These are phyloP conservation scores for Hydriomena furcata DNA, from an alignment of 2,888 invertebrate genomes.

Conservation along the genomic window DNA sequence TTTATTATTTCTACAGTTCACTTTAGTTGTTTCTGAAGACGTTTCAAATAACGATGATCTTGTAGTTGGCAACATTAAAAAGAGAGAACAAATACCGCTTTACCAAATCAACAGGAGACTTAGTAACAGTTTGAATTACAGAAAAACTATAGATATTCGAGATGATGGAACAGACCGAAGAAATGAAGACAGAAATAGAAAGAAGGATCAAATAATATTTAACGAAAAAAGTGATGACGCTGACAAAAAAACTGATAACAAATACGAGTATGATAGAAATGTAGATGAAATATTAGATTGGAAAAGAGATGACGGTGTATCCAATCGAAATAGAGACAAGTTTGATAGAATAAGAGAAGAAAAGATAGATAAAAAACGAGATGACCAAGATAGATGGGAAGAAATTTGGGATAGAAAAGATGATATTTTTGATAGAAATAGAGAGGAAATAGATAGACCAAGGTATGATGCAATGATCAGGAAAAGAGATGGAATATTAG, in stretches of 20 bases:
- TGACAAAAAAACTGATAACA: background rate
- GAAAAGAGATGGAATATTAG: constrained; percentile 18
- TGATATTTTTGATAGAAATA: background rate
- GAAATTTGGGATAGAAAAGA: background rate
- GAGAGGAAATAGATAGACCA: background rate
- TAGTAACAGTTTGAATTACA: constrained; percentile 27
- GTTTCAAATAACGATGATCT: constrained; percentile 15
- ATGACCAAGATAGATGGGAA: background rate
- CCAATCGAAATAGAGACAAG: background rate
- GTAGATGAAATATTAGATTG: background rate
- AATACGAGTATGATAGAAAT: background rate
- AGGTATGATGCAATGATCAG: background rate
- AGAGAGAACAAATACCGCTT: constrained; percentile 30
- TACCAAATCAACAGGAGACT: constrained; percentile 18
- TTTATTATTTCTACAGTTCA: constrained; percentile 17
- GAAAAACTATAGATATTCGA: constrained; percentile 32
- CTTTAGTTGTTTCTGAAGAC: constrained; percentile 24
- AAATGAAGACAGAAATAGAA: background rate
- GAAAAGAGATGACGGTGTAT: background rate
- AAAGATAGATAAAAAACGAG: background rate
- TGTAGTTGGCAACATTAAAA: constrained; percentile 28
- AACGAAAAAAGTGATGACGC: too few relatives aligned
- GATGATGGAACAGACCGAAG: background rate
- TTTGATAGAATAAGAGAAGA: too few relatives aligned
- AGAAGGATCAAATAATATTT: too few relatives aligned